Evolutionary conservation across 2,888 invertebrate species (phyloP).

Genomic region (Drosophila neotestacea): DNA sequence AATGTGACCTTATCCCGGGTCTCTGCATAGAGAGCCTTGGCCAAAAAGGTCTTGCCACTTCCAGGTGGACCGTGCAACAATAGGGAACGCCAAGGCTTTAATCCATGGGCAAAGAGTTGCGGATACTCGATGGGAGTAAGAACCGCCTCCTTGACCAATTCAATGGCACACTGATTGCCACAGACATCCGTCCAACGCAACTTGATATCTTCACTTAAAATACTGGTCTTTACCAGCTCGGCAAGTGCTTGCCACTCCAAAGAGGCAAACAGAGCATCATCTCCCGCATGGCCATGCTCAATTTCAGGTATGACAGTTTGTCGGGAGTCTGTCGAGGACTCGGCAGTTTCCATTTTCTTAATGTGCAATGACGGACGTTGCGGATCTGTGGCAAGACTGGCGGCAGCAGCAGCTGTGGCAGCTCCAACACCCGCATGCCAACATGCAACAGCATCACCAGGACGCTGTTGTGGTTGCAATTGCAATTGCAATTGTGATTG

Average conservation of each 20-base stretch:
- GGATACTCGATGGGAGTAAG: conserved; percentile 92
- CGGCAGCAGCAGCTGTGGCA: conserved; percentile 44
- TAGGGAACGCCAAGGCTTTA: conserved; percentile 94
- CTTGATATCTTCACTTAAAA: conserved; percentile 86
- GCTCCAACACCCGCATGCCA: conserved; percentile 64
- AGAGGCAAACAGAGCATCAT: conserved; percentile 68
- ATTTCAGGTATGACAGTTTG: conserved; percentile 63
- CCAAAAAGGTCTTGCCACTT: conserved; percentile 95
- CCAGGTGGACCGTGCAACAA: conserved; percentile 87
- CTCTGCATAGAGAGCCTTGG: conserved; percentile 94
- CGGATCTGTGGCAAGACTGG: conserved; percentile 30
- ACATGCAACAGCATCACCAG: conserved; percentile 43
- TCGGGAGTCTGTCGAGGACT: conserved; percentile 22
- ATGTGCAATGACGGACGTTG: conserved; percentile 67
- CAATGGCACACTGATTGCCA: conserved; percentile 91
- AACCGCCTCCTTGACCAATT: conserved; percentile 93
- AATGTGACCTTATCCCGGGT: conserved; percentile 90
- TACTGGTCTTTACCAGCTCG: conserved; percentile 85
- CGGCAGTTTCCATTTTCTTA: conserved; percentile 66
- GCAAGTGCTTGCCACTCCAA: conserved; percentile 82
- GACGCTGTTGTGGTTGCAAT: conserved; percentile 15
- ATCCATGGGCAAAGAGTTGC: conserved; percentile 88
- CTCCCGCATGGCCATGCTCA: conserved; percentile 70
- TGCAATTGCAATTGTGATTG: conserved; percentile 6
- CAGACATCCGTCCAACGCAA: conserved; percentile 93